phyloP scores from a whole-genome alignment of 1,140 invertebrate species.

The Drosophila athabasca region DNA sequence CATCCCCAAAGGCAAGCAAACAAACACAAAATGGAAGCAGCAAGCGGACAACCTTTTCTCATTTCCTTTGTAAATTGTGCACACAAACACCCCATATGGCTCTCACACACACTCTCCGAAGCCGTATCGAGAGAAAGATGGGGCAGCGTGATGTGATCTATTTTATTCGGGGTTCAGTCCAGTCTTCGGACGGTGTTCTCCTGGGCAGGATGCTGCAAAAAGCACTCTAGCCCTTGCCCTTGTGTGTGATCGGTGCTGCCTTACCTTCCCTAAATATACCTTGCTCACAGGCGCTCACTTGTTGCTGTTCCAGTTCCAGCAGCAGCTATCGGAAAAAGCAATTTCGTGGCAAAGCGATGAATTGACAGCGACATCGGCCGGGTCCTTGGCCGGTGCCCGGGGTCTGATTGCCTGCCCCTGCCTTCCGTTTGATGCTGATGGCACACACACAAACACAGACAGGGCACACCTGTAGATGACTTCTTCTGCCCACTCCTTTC shows the following conservation, averaged over 20 bases:
- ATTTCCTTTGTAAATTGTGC: constrained; percentile 61
- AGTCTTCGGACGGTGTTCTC: no score
- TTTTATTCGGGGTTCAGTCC: no score
- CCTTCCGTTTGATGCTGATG: constrained; percentile 3
- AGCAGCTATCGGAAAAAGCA: constrained; percentile 66
- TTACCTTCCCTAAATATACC: no score
- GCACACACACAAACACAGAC: constrained; percentile 2
- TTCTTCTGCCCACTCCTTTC: no score
- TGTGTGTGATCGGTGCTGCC: no score
- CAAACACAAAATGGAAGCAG: constrained; percentile 61
- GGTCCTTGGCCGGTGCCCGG: constrained; percentile 50
- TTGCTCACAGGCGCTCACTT: constrained; percentile 35
- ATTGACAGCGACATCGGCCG: constrained; percentile 63
- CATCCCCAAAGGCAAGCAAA: constrained; percentile 63
- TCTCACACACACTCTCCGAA: background rate
- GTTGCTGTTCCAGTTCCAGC: constrained; percentile 40
- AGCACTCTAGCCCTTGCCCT: constrained; percentile 12
- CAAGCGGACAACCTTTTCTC: constrained; percentile 70
- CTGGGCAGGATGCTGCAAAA: no score
- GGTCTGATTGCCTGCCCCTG: constrained; percentile 40
- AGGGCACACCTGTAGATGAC: no score
- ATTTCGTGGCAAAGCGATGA: constrained; percentile 73
- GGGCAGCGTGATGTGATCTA: constrained; percentile 29
- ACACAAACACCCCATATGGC: constrained; percentile 27
- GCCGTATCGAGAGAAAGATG: background rate